phyloP scores from a whole-genome alignment of 2,888 invertebrate genomes.

The Harpagoxenus sublaevis region DNA sequence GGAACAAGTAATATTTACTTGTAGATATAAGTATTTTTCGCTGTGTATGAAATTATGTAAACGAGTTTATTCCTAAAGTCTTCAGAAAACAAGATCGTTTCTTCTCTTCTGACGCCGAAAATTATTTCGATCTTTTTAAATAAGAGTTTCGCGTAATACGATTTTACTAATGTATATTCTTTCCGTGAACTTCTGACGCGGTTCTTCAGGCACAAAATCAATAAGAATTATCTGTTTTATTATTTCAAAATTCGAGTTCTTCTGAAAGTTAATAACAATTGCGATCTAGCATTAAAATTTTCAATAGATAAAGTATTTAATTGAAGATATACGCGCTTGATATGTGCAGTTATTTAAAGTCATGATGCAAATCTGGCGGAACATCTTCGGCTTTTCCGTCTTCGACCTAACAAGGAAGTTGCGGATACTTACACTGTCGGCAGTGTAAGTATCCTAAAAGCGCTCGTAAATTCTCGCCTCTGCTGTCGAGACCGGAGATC shows the following conservation, averaged over 20 bases:
- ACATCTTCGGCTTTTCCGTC: slow-evolving; percentile 1
- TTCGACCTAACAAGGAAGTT: slow-evolving; percentile 32
- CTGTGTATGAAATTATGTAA: neutral
- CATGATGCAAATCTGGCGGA: neutral
- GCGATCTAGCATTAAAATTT: neutral
- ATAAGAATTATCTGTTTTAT: neutral
- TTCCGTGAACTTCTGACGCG: neutral
- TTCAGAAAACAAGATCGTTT: neutral
- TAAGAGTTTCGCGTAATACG: neutral
- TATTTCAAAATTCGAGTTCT: neutral
- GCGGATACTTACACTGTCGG: slow-evolving; percentile 14
- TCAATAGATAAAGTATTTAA: neutral
- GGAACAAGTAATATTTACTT: too few relatives aligned
- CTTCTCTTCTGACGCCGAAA: neutral
- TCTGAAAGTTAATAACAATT: neutral
- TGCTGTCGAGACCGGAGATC: slow-evolving; percentile 37
- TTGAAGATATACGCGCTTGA: neutral
- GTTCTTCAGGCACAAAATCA: neutral
- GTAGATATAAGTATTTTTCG: too few relatives aligned
- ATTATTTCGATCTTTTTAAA: neutral
- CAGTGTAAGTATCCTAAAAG: slow-evolving; percentile 33
- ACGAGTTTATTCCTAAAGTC: too few relatives aligned
- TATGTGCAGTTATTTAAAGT: neutral
- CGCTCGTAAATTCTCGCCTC: slow-evolving; percentile 51
- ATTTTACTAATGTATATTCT: neutral